Conservation (phyloP, 2,797 vertebrate species). For the Myotis planiceps region DNA sequence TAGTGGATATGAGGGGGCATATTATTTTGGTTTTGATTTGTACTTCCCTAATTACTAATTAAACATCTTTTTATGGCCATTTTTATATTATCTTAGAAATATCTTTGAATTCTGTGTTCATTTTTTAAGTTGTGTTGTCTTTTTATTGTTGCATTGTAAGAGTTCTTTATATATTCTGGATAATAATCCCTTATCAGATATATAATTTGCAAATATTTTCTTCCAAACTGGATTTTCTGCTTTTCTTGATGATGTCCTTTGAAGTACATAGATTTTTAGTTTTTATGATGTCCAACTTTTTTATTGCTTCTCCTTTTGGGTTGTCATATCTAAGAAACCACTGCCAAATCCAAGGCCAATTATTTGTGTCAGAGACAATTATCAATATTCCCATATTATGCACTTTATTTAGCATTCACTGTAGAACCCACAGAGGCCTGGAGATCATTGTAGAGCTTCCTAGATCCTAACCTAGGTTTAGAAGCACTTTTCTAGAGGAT, state of each 20-base stretch:
- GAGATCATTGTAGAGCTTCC: neutral
- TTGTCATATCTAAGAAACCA: conserved; percentile 1
- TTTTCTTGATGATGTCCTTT: conserved; percentile 27
- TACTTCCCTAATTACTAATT: conserved; percentile 11
- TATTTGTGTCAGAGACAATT: conserved; percentile 10
- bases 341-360: neutral
- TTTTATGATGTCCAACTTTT: neutral
- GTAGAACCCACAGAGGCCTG: neutral
- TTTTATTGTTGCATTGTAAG: neutral
- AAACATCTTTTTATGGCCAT: conserved; percentile 35
- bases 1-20: neutral
- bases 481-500: conserved; percentile 12
- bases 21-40: conserved; percentile 25
- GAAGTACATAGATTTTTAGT: neutral
- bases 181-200: neutral
- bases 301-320: neutral
- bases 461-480: neutral
- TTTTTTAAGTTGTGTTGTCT: conserved; percentile 16
- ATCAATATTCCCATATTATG: neutral
- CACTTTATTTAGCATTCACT: neutral
- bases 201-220: conserved; percentile 1
- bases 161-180: conserved; percentile 22
- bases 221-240: neutral
- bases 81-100: conserved; percentile 31
- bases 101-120: conserved; percentile 9